Base-by-base conservation (phyloP, 2,113 vertebrate species). In the Chinchilla lanigera region DNA sequence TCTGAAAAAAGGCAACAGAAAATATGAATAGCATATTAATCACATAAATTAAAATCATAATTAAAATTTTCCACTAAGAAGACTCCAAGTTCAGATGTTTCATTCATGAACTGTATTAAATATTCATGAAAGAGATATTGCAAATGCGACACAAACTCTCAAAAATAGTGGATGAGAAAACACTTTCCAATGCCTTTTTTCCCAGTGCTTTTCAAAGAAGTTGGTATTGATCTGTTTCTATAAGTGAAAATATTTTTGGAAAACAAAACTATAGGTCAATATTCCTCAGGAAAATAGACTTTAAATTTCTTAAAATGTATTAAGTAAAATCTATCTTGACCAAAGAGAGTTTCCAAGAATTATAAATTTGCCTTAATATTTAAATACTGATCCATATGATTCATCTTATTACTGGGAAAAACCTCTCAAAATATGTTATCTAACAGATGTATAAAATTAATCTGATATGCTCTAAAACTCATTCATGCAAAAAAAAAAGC, bases 51-150 rank as follows among this genome's bases (percentile, higher is more conserved):
- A 61, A 82, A 54, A 82, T 87, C 65, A 82, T 73, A 92, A 82
- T 73, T 73, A 44, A n/a, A 86, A 22, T 33, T 38, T 95, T 28
- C 35, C 65, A 69, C 56, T 60, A 71, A 28, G 26, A 95, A 35
- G 38, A 41, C 61, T 52, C 47, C 33, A 86, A 61, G 24, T 50
- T 50, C 78, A 95, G 47, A 89, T 83, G 47, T 88, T 95, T 89
- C 30, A 65, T 77, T 95, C 58, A 75, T 77, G n/a, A 95, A 58
- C 30, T 93, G 30, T 83, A 58, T 75, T 81, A 89, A 95, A 77
- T 93, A 89, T 44, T 83, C n/a, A 47, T 83, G 50, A 71, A 78
- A 82, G 11, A 88, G 83, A 83, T 44, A 83, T 61, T 50, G 47
- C 35, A 89, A 78, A 60, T 52, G 24, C 14, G 47, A 85, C 24